Evolutionary conservation across 2,113 vertebrate genomes (phyloP).

Genomic region (Sebastes fasciatus): DNA sequence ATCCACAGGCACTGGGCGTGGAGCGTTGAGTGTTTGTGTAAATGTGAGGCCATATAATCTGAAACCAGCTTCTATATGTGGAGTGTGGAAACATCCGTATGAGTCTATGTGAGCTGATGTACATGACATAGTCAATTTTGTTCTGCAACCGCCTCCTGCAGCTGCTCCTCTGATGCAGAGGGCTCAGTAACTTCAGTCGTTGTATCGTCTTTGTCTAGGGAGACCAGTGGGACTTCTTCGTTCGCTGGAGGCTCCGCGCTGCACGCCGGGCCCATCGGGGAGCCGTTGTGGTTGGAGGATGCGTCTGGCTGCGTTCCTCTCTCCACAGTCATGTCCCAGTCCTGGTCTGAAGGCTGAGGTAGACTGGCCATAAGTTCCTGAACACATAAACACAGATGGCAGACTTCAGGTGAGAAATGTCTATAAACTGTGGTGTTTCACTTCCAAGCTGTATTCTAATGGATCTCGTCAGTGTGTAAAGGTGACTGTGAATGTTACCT

Average conservation of each 20-base stretch:
- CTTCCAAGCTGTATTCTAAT: background rate
- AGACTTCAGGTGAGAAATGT: slow-evolving; percentile 2
- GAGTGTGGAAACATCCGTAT: slow-evolving; percentile 45
- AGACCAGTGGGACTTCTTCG: slow-evolving; percentile 52
- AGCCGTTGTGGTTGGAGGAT: slow-evolving; percentile 78
- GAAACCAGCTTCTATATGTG: slow-evolving; percentile 81
- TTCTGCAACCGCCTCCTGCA: slow-evolving; percentile 84
- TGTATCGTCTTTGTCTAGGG: slow-evolving; percentile 49
- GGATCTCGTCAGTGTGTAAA: background rate
- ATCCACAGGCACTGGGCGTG: slow-evolving; percentile 81
- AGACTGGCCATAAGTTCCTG: slow-evolving; percentile 95
- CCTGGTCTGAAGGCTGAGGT: slow-evolving; percentile 94
- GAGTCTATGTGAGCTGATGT: slow-evolving; percentile 29
- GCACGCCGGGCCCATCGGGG: background rate
- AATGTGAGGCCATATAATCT: slow-evolving; percentile 71
- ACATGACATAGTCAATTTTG: slow-evolving; percentile 81
- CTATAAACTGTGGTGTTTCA: background rate
- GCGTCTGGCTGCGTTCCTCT: slow-evolving; percentile 79
- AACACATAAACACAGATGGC: background rate
- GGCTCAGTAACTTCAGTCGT: slow-evolving; percentile 82
- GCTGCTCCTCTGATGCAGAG: slow-evolving; percentile 90
- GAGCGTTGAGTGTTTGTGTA: slow-evolving; percentile 61
- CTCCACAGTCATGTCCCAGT: slow-evolving; percentile 87
- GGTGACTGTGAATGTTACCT: slow-evolving; percentile 79
- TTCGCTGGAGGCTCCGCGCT: slow-evolving; percentile 17